Evolutionary conservation across 2,888 invertebrate genomes (phyloP).

Genomic region (Parascotia fuliginaria): DNA sequence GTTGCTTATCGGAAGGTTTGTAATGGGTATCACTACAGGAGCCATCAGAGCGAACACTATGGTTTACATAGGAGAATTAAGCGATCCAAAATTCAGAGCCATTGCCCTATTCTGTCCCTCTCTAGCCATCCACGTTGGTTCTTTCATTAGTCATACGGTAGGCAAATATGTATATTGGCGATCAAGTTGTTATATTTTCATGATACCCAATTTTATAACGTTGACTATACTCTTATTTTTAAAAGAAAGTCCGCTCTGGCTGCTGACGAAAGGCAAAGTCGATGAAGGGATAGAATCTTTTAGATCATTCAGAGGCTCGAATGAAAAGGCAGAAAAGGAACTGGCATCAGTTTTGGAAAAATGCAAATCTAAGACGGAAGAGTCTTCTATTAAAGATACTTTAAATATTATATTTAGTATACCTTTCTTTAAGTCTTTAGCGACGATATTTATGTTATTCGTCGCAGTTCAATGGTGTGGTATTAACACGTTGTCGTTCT

Average conservation of each 20-base stretch:
- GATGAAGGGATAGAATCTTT: conserved; percentile 53
- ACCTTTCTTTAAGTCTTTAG: conserved; percentile 50
- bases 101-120: conserved; percentile 50
- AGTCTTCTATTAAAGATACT: conserved; percentile 37
- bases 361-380: conserved; percentile 35
- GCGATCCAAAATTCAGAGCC: conserved; percentile 59
- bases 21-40: conserved; percentile 56
- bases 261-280: conserved; percentile 55
- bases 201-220: conserved; percentile 46
- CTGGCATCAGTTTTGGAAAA: conserved; percentile 49
- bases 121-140: conserved; percentile 48
- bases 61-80: conserved; percentile 61
- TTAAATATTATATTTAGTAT: conserved; percentile 45
- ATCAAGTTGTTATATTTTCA: conserved; percentile 47
- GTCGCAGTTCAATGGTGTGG: conserved; percentile 55
- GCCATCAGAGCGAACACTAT: conserved; percentile 51
- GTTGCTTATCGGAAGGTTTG: conserved; percentile 55
- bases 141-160: conserved; percentile 49
- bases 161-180: conserved; percentile 57
- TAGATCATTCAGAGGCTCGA: conserved; percentile 55
- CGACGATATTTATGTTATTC: conserved; percentile 44
- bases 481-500: conserved; percentile 58
- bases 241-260: conserved; percentile 66
- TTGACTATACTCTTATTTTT: conserved; percentile 46
- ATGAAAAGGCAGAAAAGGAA: conserved; percentile 51